Evolutionary conservation across 2,113 vertebrate species (phyloP).

Genomic region (Myotis yumanensis): DNA sequence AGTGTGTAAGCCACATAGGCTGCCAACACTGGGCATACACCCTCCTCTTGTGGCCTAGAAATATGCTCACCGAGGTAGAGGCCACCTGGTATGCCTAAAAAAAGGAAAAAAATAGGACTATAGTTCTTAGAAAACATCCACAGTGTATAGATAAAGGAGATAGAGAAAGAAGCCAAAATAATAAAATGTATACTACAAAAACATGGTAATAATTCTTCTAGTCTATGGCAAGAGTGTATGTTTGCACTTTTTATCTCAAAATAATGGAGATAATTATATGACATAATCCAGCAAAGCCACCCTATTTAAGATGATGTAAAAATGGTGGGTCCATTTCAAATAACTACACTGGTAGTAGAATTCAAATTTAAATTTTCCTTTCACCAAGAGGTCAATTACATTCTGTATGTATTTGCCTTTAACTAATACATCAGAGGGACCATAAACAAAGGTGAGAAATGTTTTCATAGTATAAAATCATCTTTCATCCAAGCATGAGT

Average conservation of each 20-base stretch:
- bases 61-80: conserved; percentile 26
- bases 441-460: neutral
- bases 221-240: neutral
- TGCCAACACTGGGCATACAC: conserved; percentile 19
- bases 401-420: neutral
- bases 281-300: neutral
- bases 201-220: neutral
- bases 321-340: neutral
- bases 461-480: conserved; percentile 8
- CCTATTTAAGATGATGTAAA: neutral
- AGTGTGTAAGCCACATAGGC: neutral
- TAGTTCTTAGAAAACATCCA: conserved; percentile 6
- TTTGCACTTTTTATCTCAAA: conserved; percentile 3
- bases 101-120: neutral
- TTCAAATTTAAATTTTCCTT: conserved; percentile 24
- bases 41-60: neutral
- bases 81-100: neutral
- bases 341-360: neutral
- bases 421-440: neutral
- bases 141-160: neutral
- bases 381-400: neutral
- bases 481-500: neutral
- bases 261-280: neutral
- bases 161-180: neutral
- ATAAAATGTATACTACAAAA: conserved; percentile 17